Base-by-base conservation (phyloP, 2,888 invertebrate species). In the Drosophila quinaria region DNA sequence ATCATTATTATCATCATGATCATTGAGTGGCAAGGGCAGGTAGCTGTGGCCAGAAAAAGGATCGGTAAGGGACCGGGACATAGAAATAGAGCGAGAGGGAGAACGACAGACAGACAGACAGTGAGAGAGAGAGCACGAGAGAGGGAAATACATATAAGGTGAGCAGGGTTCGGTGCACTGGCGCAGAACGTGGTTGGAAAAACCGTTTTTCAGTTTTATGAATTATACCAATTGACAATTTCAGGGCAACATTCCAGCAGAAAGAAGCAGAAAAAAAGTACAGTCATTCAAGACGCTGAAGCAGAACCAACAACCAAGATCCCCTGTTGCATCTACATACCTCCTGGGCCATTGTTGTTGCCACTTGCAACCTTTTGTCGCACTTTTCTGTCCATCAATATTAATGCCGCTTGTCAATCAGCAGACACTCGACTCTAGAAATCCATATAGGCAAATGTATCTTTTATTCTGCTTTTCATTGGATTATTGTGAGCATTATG, bases 141-240 rank as follows among this genome's bases (percentile, higher is more conserved):
- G 25, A 19, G 54, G 37, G 39, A 25, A 19, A 52, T 6, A 25
- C 17, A 52, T 2, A 22, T 42, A 50, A 70, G 62, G 65, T 58
- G 61, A 62, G 54, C 61, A 59, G 72, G 64, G 61, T 75, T 63
- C 76, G 70, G 76, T 84, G 87, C 87, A 87, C 84, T 75, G 69
- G 81, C 74, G 74, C 87, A 87, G 71, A 87, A 79, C 85, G 85
- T 84, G 82, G 81, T 81, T 81, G 80, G 74, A 80, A 78, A 80
- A 84, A 78, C 79, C 22, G 72, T 83, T 79, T 85, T 78, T 72
- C 72, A 64, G 54, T 68, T 69, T 74, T 86, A 71, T 71, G 71
- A 86, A 79, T 74, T 71, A 80, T 81, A 76, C 79, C 83, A 84
- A 86, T 86, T 86, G 83, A 81, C 84, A 84, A 87, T 85, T 81